Base-by-base conservation (phyloP, 2,797 vertebrate species). In the Chlorospingus semifuscus region DNA sequence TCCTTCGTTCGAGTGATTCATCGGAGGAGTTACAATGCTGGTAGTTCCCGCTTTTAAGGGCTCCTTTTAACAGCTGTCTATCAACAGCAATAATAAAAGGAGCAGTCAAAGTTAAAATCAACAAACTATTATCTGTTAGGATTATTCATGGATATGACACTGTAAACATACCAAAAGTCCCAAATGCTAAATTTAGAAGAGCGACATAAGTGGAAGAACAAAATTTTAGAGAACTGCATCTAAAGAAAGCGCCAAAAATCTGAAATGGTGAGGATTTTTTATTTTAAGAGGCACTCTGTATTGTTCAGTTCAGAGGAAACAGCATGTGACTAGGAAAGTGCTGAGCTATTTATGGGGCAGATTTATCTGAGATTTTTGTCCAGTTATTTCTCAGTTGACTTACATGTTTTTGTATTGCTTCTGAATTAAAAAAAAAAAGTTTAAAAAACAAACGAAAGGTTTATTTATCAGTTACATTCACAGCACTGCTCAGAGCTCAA, bases 151-250 rank as follows among this genome's bases (percentile, higher is more conserved):
- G 93, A 75, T 85, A 85, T 56, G 74, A 75, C 79, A 70, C 83
- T 85, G 60, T 37, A 79, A 85, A 87, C 76, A 74, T 46, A 93
- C 72, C 63, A 84, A 57, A 92, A 94, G 53, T 74, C 75, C 90
- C 85, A 76, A 89, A 93, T 69, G 50, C 81, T 83, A 85, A 72
- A 90, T 90, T 93, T 95, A 94, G 96, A 94, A 81, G 69, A 93
- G 66, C 16, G 6, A 66, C 63, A 17, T 52, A 93, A 89, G 66
- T 93, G 83, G 82, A 90, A 96, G 92, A 84, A 76, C 7, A 29
- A 91, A 72, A 91, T 91, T 95, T 82, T 72, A 72, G 89, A 91
- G 84, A 97, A 93, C 80, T 72, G 81, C 77, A 90, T 94, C 93
- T 83, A 75, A 92, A 74, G 71, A 78, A 95, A 94, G 53, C 7